These are phyloP conservation scores for Petrocephalus sullivani DNA, from an alignment of 2,797 vertebrate genomes.

Conservation along the genomic window DNA sequence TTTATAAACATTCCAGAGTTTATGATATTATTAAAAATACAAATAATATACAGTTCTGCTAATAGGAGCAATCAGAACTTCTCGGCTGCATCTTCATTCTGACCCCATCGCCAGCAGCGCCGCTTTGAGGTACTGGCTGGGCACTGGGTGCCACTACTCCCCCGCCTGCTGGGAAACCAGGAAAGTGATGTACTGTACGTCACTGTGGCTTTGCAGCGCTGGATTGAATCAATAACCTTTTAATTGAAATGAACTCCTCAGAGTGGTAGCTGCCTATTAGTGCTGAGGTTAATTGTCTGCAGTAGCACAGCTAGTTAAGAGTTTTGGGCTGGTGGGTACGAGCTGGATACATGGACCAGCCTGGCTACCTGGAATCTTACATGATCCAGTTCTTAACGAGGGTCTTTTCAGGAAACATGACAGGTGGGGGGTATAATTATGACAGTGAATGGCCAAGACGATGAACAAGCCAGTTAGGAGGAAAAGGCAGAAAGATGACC, in stretches of 20 bases:
- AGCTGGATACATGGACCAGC: not conserved
- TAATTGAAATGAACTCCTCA: not conserved
- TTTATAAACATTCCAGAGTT: not conserved
- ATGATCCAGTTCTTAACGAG: slow-evolving; percentile 10
- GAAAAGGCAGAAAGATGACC: not conserved
- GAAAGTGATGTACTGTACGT: not conserved
- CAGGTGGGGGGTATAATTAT: slow-evolving; percentile 23
- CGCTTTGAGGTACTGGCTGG: not conserved
- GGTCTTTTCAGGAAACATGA: slow-evolving; percentile 20
- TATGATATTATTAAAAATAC: not conserved
- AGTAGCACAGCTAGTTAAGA: not conserved
- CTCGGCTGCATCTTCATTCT: not conserved
- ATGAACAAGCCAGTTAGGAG: slow-evolving; percentile 23
- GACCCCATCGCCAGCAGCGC: not conserved
- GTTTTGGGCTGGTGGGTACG: not conserved
- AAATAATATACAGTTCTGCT: not conserved
- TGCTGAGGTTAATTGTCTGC: not conserved
- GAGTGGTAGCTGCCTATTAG: not conserved
- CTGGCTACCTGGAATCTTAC: not conserved
- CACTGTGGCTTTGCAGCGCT: not conserved
- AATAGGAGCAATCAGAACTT: not conserved
- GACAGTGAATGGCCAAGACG: slow-evolving; percentile 12
- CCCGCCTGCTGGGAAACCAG: not conserved
- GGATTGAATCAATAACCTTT: not conserved
- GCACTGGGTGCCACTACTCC: not conserved